Percentiles rank a stretch among this genome's conserved stretches.
Evolutionary conservation across 2,888 invertebrate genomes (phyloP).

Genomic region (Trichopria drosophilae): DNA sequence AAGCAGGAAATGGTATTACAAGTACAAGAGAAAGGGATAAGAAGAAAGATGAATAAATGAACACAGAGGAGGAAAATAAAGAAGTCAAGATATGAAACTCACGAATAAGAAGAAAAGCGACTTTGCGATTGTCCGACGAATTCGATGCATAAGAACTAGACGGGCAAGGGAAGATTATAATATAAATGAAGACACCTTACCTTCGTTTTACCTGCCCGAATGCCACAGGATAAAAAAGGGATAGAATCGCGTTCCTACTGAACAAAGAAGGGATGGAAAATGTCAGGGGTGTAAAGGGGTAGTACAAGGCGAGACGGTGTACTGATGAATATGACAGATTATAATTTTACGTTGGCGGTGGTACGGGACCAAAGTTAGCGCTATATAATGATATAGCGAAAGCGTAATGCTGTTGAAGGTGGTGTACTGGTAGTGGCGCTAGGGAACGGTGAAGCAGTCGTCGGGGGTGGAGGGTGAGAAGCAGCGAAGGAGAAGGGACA

Average conservation of each 20-base stretch:
- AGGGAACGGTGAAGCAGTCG: slow-evolving; percentile 30
- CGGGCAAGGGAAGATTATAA: slow-evolving; percentile 44
- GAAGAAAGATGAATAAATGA: slow-evolving; percentile 23
- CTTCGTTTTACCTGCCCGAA: slow-evolving; percentile 37
- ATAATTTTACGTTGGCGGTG: slow-evolving; percentile 39
- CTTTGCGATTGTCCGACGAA: slow-evolving; percentile 29
- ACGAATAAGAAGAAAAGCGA: slow-evolving; percentile 19
- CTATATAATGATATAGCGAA: slow-evolving; percentile 19
- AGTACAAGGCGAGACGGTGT: slow-evolving; percentile 23
- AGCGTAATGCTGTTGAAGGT: too few species aligned
- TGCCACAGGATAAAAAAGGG: slow-evolving; percentile 21
- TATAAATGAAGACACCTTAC: slow-evolving; percentile 46
- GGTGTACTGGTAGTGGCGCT: slow-evolving; percentile 21
- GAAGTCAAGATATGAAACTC: slow-evolving; percentile 23
- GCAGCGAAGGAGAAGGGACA: slow-evolving; percentile 28
- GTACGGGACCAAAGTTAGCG: slow-evolving; percentile 1
- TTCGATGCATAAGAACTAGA: slow-evolving; percentile 48
- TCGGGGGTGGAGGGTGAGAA: slow-evolving; percentile 25
- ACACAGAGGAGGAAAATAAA: slow-evolving; percentile 21
- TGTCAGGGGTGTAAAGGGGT: neutral
- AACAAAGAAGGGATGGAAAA: slow-evolving; percentile 1
- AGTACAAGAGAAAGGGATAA: slow-evolving; percentile 9
- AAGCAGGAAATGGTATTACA: too few species aligned
- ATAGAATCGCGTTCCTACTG: slow-evolving; percentile 4
- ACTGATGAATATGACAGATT: slow-evolving; percentile 47